Base-by-base conservation (phyloP, 2,888 invertebrate species). In the Eueremaeus valkanovi region DNA sequence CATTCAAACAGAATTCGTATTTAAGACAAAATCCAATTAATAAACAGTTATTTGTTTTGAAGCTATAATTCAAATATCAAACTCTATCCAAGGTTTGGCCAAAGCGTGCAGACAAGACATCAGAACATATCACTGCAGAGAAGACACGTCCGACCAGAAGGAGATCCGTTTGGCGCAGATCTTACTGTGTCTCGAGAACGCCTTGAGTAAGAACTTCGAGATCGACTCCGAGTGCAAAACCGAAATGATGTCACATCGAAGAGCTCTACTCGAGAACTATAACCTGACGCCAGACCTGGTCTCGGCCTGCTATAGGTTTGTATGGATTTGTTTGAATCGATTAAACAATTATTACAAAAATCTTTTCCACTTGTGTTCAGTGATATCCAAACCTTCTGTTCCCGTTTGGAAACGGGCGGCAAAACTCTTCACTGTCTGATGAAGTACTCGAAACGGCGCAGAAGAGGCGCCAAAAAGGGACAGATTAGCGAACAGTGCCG, bases 371-470 rank as follows among this genome's bases (percentile, higher is more conserved):
- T 3, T 55, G 11, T n/a, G 3, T 24, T 1, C 24, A 68, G 68
- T 24, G 96, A 96, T 82, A 95, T 96, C 79, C 85, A 87, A 24
- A 86, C 86, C 74, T 89, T 89, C 80, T 95, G 95, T 83, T 87
- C 87, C 79, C 66, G 82, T 49, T 79, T 84, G 75, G 91, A 92
- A 83, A 86, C 88, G 74, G 93, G 92, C 3, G 94, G 93, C 0
- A 90, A 90, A 82, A 96, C 96, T 0, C 90, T 99, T 79, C 97
- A 98, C 83, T 99, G 98, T 82, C 85, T 99, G 61, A 93, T 98
- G 93, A 91, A 92, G 55, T 90, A 92, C 83, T 91, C 92, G 0
- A 88, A 90, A 80, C 79, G 78, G 8, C 58, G 36, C 24, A n/a
- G 72, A 51, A 72, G 66, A 61, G 76, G 75, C 33, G 77, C 75